Evolutionary conservation across 2,888 invertebrate genomes (phyloP), one percentile per base, ranked within the genome.

Genomic region (Cancer borealis): DNA sequence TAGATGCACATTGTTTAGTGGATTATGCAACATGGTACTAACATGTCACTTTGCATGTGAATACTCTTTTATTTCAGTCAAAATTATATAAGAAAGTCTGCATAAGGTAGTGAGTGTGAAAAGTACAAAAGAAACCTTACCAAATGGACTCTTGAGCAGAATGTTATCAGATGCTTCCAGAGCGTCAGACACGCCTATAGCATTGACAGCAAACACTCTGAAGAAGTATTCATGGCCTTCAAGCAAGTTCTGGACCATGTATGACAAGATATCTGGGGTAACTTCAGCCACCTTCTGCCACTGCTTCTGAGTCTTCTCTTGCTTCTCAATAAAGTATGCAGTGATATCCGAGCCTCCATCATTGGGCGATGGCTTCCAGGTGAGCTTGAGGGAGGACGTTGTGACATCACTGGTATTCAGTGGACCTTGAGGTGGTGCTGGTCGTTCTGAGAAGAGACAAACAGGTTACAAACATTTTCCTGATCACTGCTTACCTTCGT

Each of bases 191-290:
- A 97, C 97, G 12, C 99, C 99, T 92, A 98, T 97, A 26, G 98
- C 98, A 97, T 99, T 99, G 96, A 98, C 98, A 0, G 99, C 99
- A 96, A 98, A 97, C 26, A 99, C 97, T 95, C 98, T 97, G 97
- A 99, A 98, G 97, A 98, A 97, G 96, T 99, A 99, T 96, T 98
- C 98, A 60, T 97, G 97, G 96, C 98, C 98, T 96, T 98, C 98
- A 96, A 98, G 97, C 95, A 99, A 97, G 96, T 98, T 98, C 96
- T 98, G 98, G 92, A 98, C 97, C 96, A 97, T 97, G 96, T 98
- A 98, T 0, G 97, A 97, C 93, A 97, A 97, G 14, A 98, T 97
- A 94, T 97, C 97, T 96, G 97, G 97, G 95, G 98, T 97, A 17
- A 98, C 98, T 96, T 98, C 98, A 2, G 98, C 98, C 3, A 98